Evolutionary conservation across 2,888 invertebrate genomes (phyloP).

Genomic region (Drosophila emarginata): DNA sequence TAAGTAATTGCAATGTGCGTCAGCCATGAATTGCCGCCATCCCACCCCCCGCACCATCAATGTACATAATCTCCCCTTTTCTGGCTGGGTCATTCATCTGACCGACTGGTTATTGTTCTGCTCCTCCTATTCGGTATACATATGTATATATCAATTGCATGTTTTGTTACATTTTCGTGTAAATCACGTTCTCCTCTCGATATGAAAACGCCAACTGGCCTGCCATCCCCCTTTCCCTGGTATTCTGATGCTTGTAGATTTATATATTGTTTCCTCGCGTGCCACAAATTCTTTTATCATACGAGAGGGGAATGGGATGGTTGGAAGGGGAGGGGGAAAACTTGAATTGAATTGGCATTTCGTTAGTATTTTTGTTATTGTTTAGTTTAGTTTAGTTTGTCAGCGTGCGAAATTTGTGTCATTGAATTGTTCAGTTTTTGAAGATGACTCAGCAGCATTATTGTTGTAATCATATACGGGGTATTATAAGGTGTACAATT

Average conservation of each 20-base stretch:
- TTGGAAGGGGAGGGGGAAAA: too few species aligned
- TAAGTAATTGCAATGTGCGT: slow-evolving; percentile 37
- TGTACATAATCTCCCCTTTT: neutral
- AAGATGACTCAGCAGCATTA: slow-evolving; percentile 10
- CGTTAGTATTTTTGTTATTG: neutral
- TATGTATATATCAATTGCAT: slow-evolving; percentile 29
- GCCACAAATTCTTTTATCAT: slow-evolving; percentile 31
- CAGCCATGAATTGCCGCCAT: slow-evolving; percentile 4
- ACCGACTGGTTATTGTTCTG: neutral
- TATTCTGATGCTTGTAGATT: neutral
- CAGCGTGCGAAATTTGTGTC: slow-evolving; percentile 1
- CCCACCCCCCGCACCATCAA: too few species aligned
- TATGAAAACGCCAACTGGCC: neutral
- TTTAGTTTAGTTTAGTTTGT: slow-evolving; percentile 3
- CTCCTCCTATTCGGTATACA: neutral
- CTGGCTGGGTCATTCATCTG: neutral
- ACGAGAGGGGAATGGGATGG: neutral
- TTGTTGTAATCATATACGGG: slow-evolving; percentile 13
- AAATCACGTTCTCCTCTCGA: slow-evolving; percentile 46
- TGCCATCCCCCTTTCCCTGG: neutral
- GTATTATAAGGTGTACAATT: slow-evolving; percentile 26
- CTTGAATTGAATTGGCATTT: neutral
- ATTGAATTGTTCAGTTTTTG: neutral
- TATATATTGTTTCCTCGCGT: slow-evolving; percentile 46
- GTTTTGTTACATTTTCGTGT: slow-evolving; percentile 42